Evolutionary conservation across 53 echinoderm and acorn worm species (phyloP), one percentile per base, ranked within the genome.

Genomic region (Henricia sp.): DNA sequence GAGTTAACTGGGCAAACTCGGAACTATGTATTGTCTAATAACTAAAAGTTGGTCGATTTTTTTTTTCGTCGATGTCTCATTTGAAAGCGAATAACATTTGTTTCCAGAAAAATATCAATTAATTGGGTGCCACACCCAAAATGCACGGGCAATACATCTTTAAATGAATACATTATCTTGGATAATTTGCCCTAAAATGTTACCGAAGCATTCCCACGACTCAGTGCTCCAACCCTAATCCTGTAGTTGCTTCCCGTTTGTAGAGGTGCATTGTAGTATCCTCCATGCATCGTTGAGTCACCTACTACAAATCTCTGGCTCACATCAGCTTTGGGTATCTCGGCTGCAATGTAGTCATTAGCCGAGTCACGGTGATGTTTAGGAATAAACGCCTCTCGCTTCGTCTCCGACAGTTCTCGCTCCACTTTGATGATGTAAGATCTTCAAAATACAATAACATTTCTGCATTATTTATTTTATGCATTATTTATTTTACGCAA

Each of bases 191-290:
- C 17, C 2, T 66, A 35, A 41, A 43, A 5, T 11, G 48, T 27
- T 26, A 72, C 72, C 36, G 35, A 52, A 9, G 33, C 72, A 23
- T 52, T 72, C 10, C 33, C 72, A 35, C 19, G 32, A 11, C 50
- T 72, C 28, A 72, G 34, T 11, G 72, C 32, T 41, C 72, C 72
- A 19, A 72, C 72, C 2, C 72, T 17, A 14, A 72, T 72, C 20
- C 52, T 19, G 44, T 72, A 72, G 0, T 25, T 20, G 37, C 52
- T 53, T 10, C 27, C 72, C n/a, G 50, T 13, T 21, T 72, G 52
- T 33, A 72, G 53, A 28, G 72, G 52, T 52, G 72, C 72, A 51
- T 72, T 72, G 50, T 48, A 72, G 72, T 72, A 72, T 19, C 14
- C 52, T 16, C 53, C 53, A 27, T 72, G 36, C 11, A 44, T 72